These are phyloP conservation scores for Apis florea DNA, from an alignment of 1,140 invertebrate genomes.

Conservation along the genomic window DNA sequence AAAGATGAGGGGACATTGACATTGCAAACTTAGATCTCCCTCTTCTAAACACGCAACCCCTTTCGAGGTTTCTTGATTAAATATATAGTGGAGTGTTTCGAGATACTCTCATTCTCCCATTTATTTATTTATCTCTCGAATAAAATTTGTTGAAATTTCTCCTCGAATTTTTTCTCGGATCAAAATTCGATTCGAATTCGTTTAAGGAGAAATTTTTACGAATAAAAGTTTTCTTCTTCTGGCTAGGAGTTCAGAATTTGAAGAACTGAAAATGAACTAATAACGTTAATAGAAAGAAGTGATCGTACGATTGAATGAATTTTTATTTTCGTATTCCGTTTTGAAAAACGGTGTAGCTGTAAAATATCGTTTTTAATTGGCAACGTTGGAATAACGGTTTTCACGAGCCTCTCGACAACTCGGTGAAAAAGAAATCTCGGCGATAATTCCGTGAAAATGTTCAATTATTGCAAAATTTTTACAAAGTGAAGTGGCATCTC, in stretches of 20 bases:
- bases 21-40: background rate
- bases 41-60: too few relatives aligned
- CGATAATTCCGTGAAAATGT: background rate
- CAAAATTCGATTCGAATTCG: too few relatives aligned
- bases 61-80: background rate
- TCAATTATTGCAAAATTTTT: too few relatives aligned
- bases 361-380: background rate
- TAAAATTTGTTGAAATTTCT: background rate
- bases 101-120: too few relatives aligned
- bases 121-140: background rate
- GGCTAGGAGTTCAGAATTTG: too few relatives aligned
- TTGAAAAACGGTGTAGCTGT: background rate
- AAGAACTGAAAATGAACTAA: too few relatives aligned
- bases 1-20: constrained; percentile 5
- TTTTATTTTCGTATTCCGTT: background rate
- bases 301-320: too few relatives aligned
- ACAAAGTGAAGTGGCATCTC: too few relatives aligned
- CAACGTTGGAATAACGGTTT: background rate
- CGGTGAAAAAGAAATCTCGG: background rate
- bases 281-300: too few relatives aligned
- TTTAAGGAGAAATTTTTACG: too few relatives aligned
- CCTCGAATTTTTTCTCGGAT: background rate
- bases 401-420: background rate
- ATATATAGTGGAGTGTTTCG: too few relatives aligned
- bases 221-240: too few relatives aligned